Evolutionary conservation across 2,113 vertebrate species (phyloP).

Genomic region (Anthoscopus minutus): DNA sequence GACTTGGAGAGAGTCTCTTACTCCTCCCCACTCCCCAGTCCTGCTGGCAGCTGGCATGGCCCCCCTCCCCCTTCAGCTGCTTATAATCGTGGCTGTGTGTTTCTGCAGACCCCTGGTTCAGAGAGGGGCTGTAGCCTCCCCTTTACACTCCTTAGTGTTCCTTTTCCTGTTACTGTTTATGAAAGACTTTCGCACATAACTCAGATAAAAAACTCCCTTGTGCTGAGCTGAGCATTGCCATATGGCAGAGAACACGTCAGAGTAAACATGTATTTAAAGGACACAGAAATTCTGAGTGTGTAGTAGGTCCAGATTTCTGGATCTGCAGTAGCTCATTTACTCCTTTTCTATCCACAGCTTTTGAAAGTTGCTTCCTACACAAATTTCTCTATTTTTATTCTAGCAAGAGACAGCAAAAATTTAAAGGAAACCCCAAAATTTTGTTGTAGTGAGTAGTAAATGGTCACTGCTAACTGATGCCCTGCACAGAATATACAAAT

Average conservation of each 20-base stretch:
- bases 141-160: neutral
- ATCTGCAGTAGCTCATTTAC: neutral
- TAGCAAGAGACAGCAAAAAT: neutral
- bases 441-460: neutral
- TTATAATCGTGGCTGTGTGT: neutral
- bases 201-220: neutral
- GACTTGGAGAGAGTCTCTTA: neutral
- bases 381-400: neutral
- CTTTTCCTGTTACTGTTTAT: neutral
- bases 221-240: constrained; percentile 1
- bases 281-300: neutral
- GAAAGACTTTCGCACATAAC: neutral
- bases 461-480: neutral
- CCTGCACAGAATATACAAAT: neutral
- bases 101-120: neutral
- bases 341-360: neutral
- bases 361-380: neutral
- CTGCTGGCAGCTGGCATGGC: neutral
- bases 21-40: neutral
- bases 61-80: neutral
- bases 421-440: neutral
- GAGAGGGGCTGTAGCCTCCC: neutral
- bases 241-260: neutral
- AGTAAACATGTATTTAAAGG: neutral
- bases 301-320: neutral